Base-by-base conservation (phyloP, 2,113 vertebrate genomes). In the Corvus moneduloides region DNA sequence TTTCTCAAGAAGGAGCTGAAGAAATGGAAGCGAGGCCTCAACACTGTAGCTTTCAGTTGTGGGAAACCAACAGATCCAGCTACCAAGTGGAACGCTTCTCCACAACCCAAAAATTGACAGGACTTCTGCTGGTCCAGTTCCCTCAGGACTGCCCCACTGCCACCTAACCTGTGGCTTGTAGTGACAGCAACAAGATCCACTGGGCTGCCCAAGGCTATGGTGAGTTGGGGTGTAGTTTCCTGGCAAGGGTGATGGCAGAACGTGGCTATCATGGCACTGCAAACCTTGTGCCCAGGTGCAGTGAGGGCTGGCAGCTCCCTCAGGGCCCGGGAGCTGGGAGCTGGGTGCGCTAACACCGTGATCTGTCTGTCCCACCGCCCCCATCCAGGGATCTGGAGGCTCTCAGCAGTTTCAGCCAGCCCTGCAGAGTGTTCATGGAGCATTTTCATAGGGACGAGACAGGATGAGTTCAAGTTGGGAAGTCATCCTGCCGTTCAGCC, bases 291-390 rank as follows among this genome's bases (percentile, higher is more conserved):
- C 63, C 18, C 23, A 41, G 14, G 67, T 51, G 33, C 51, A 52
- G 56, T 5, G 9, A 56, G 26, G 11, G 26, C 46, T 21, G 14
- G 55, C 39, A 64, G 44, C n/a, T 64, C 27, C 55, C 35, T 80
- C 24, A 61, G 52, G 28, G 20, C 20, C 26, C 0, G 0, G n/a
- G 27, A 64, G 26, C 30, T 2, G 7, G 37, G 37, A 62, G 16
- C 6, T 75, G 51, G 43, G 27, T 66, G 52, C 51, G 58, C 32
- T 33, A 28, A 35, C 5, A 28, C 13, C 4, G 2, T 32, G 33
- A 15, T 37, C 30, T 78, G 20, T 66, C 58, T 46, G 64, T 71
- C 55, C 54, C 33, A 46, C 33, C 13, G 5, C n/a, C 17, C 11
- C 51, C 39, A 51, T 24, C 32, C 55, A 59, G 21, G 18, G 27